These are phyloP conservation scores for Nymphalis urticae DNA, from an alignment of 2,888 invertebrate genomes.

Conservation along the genomic window DNA sequence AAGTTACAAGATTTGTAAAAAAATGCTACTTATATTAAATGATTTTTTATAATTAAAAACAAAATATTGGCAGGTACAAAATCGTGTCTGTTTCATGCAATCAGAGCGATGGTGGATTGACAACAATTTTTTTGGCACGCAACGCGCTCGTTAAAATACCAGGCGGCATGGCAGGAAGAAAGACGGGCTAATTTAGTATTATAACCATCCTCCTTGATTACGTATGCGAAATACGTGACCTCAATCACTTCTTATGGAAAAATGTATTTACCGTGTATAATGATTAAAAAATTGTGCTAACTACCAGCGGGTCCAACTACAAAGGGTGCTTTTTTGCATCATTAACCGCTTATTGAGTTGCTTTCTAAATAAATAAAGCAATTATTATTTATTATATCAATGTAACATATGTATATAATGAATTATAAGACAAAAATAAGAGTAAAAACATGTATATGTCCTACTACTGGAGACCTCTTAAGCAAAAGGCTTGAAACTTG, in stretches of 20 bases:
- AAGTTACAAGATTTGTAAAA: neutral
- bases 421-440: no score
- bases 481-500: no score
- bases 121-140: slow-evolving; percentile 56
- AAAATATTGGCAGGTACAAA: slow-evolving; percentile 35
- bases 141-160: slow-evolving; percentile 74
- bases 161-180: slow-evolving; percentile 55
- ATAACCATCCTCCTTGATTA: slow-evolving; percentile 65
- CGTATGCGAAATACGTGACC: slow-evolving; percentile 62
- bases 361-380: neutral
- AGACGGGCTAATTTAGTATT: slow-evolving; percentile 68
- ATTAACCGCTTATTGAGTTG: slow-evolving; percentile 4
- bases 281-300: slow-evolving; percentile 49
- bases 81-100: slow-evolving; percentile 56
- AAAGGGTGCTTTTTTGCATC: slow-evolving; percentile 26
- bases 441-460: no score
- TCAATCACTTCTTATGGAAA: slow-evolving; percentile 59
- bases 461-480: no score
- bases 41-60: slow-evolving; percentile 14
- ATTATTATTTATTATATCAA: neutral
- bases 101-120: slow-evolving; percentile 55
- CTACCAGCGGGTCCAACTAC: slow-evolving; percentile 38
- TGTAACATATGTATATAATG: no score
- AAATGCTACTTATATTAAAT: neutral
- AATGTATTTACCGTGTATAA: slow-evolving; percentile 45